A percentile compares a stretch with the other conserved stretches of the same genome.
These are phyloP conservation scores for Gavialis gangeticus DNA, from an alignment of 2,113 vertebrate genomes.

Conservation along the genomic window DNA sequence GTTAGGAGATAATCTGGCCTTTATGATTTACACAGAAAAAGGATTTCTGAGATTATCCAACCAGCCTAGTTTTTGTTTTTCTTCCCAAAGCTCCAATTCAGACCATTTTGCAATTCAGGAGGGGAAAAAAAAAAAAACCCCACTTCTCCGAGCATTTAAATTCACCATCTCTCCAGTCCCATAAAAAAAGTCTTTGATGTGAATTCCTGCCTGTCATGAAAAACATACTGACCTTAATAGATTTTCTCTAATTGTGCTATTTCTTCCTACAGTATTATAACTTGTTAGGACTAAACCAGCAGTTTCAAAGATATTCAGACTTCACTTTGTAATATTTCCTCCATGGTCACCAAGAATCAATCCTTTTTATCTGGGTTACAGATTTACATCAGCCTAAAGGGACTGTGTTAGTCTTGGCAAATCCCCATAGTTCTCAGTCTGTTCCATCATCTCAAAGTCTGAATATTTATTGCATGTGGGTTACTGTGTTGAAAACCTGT, in stretches of 20 bases:
- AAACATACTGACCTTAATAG: background rate
- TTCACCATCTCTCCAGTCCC: no score
- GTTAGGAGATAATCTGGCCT: background rate
- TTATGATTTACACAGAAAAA: background rate
- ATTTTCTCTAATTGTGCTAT: background rate
- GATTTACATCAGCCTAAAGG: background rate
- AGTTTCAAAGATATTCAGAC: background rate
- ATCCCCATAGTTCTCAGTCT: background rate
- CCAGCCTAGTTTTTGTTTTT: background rate
- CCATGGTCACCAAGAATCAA: background rate
- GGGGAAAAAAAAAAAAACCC: no score
- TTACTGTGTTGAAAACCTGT: background rate
- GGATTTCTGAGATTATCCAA: background rate
- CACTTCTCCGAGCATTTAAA: no score
- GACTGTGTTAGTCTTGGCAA: no score
- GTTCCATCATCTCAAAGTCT: background rate
- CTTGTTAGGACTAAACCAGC: background rate
- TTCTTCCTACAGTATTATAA: background rate
- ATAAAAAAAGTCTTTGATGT: no score
- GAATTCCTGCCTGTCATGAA: no score
- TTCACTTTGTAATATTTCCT: background rate
- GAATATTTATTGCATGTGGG: background rate
- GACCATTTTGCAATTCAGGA: no score
- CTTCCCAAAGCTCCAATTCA: background rate
- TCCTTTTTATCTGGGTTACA: background rate